phyloP scores from a whole-genome alignment of 2,797 vertebrate genomes.

The Heliangelus exortis region DNA sequence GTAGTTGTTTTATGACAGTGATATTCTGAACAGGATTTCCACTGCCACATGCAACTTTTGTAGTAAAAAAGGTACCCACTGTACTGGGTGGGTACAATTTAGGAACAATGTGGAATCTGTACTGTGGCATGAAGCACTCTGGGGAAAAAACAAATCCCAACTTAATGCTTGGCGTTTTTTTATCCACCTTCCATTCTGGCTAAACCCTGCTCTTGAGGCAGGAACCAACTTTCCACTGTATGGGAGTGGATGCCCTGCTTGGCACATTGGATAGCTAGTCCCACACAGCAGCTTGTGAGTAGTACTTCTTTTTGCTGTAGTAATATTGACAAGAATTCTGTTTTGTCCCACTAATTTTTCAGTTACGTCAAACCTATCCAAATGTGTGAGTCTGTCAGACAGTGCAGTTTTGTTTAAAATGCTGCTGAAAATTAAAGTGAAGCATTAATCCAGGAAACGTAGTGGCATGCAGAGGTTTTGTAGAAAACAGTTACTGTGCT shows the following conservation, averaged over 20 bases:
- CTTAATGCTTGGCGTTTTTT: background rate
- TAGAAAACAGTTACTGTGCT: conserved; percentile 9
- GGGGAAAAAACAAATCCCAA: background rate
- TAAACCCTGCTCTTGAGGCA: background rate
- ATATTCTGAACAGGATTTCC: background rate
- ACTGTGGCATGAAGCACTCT: background rate
- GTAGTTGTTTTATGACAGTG: background rate
- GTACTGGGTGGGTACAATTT: background rate
- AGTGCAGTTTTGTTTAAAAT: background rate
- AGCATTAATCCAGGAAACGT: background rate
- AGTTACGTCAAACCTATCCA: background rate
- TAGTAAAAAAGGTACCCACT: background rate
- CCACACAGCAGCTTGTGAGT: background rate
- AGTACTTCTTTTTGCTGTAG: background rate
- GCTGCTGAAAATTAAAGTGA: background rate
- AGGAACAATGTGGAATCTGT: background rate
- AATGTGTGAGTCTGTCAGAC: background rate
- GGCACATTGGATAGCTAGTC: background rate
- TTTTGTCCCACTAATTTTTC: background rate
- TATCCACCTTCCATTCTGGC: background rate
- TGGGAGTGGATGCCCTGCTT: background rate
- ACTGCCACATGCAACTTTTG: background rate
- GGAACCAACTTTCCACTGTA: background rate
- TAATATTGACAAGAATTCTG: background rate
- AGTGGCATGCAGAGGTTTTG: background rate